Conservation (phyloP, 1,140 invertebrate species). For the Bombus pascuorum region DNA sequence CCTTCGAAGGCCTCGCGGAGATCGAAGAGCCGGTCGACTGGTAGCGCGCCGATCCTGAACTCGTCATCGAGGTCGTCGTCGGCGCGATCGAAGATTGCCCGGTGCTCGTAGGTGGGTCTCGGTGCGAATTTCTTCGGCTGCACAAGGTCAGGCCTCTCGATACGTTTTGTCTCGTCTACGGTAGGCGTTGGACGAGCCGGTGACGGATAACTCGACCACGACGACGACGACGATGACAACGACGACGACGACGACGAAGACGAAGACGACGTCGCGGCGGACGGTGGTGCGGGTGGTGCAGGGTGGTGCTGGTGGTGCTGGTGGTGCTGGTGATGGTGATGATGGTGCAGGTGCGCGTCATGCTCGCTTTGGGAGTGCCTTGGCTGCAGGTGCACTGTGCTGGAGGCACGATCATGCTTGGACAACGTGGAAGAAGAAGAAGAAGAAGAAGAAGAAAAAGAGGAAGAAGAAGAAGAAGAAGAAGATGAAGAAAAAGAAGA, state of each 20-base stretch:
- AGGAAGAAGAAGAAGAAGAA: conserved; percentile 66
- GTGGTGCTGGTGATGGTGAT: conserved; percentile 72
- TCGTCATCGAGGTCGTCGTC: conserved; percentile 79
- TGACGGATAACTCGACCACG: conserved; percentile 57
- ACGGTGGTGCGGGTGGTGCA: conserved; percentile 67
- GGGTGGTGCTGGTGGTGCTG: conserved; percentile 76
- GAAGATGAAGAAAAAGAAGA: conserved; percentile 64
- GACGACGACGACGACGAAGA: conserved; percentile 23
- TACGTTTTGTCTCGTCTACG: conserved; percentile 74
- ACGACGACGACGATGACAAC: conserved; percentile 60
- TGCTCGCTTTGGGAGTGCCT: conserved; percentile 75
- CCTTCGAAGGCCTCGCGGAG: conserved; percentile 79
- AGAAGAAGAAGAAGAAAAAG: conserved; percentile 67
- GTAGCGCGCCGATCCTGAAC: conserved; percentile 74
- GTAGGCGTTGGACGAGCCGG: conserved; percentile 76
- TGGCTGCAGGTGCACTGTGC: conserved; percentile 75
- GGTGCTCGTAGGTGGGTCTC: conserved; percentile 80
- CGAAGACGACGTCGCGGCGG: conserved; percentile 61
- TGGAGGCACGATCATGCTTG: conserved; percentile 79
- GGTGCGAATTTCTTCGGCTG: conserved; percentile 78
- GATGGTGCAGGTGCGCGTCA: conserved; percentile 75
- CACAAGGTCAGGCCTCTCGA: conserved; percentile 68
- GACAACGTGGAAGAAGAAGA: conserved; percentile 71
- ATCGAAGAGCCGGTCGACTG: conserved; percentile 80
- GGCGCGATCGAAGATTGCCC: conserved; percentile 78